A percentile compares a stretch with the other conserved stretches of the same genome.
Evolutionary conservation across 2,888 invertebrate genomes (phyloP).

Genomic region (Ophion obscuratus): DNA sequence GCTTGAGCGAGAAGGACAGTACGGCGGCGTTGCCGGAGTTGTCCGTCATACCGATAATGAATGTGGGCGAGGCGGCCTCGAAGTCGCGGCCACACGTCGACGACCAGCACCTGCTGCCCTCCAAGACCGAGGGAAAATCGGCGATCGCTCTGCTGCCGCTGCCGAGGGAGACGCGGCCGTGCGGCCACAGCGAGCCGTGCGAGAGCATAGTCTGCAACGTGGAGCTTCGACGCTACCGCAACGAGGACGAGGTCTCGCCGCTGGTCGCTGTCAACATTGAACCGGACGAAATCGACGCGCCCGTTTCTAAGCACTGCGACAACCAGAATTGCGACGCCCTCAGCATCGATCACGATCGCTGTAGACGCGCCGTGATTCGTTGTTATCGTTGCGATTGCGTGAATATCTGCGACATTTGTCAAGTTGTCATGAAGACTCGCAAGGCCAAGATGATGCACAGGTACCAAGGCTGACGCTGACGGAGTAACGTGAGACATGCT

Average conservation of each 20-base stretch:
- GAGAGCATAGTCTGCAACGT: constrained; percentile 80
- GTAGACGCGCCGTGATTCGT: constrained; percentile 74
- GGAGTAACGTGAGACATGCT: neutral
- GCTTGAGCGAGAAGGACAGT: constrained; percentile 1
- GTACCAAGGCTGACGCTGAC: neutral
- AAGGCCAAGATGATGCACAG: constrained; percentile 76
- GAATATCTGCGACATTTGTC: constrained; percentile 79
- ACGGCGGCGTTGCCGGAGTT: constrained; percentile 41
- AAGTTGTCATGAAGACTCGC: constrained; percentile 72
- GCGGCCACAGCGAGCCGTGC: constrained; percentile 80
- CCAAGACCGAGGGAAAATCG: constrained; percentile 79
- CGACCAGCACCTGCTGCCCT: constrained; percentile 76
- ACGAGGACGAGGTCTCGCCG: constrained; percentile 74
- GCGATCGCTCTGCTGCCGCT: constrained; percentile 78
- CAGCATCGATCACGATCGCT: constrained; percentile 80
- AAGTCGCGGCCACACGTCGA: neutral
- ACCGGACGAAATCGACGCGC: constrained; percentile 78
- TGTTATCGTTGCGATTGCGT: constrained; percentile 71
- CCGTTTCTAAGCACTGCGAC: constrained; percentile 78
- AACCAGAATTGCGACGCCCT: constrained; percentile 76
- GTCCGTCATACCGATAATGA: constrained; percentile 56
- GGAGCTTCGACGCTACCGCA: constrained; percentile 74
- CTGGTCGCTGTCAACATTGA: constrained; percentile 77
- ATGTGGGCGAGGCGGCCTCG: neutral
- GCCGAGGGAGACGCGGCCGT: constrained; percentile 72